phyloP scores from a whole-genome alignment of 2,888 invertebrate genomes.

The Sipha maydis region DNA sequence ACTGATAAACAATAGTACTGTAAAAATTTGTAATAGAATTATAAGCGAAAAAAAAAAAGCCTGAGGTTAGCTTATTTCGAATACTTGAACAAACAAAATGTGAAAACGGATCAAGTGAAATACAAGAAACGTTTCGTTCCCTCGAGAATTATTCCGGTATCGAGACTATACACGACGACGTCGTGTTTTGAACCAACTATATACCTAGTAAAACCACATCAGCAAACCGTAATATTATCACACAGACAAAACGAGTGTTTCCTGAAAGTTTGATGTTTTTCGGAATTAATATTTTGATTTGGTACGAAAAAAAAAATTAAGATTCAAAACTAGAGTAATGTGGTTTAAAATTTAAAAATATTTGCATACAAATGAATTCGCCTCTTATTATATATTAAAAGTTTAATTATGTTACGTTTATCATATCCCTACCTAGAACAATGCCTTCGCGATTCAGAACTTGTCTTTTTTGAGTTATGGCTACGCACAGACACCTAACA shows the following conservation, averaged over 20 bases:
- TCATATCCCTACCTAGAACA: neutral
- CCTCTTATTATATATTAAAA: neutral
- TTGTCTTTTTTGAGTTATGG: conserved; percentile 5
- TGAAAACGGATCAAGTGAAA: neutral
- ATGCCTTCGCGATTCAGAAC: neutral
- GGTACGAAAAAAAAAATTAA: no score
- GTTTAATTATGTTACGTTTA: neutral
- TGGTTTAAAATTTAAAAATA: neutral
- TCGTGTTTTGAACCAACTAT: neutral
- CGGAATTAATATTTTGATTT: no score
- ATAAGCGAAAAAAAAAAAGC: neutral
- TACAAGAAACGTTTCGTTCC: neutral
- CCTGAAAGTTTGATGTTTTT: no score
- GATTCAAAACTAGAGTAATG: neutral
- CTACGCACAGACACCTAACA: neutral
- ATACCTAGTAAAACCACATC: neutral
- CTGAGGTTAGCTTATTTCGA: conserved; percentile 11
- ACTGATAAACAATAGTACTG: neutral
- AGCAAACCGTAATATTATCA: neutral
- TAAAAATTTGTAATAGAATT: neutral
- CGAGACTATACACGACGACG: neutral
- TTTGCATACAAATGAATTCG: conserved; percentile 9
- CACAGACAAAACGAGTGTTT: neutral
- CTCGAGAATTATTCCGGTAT: neutral
- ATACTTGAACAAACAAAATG: neutral